A percentile compares a stretch with the other conserved stretches of the same genome.
Conservation (phyloP, 2,888 invertebrate genomes). For the Drosophila formosana region DNA sequence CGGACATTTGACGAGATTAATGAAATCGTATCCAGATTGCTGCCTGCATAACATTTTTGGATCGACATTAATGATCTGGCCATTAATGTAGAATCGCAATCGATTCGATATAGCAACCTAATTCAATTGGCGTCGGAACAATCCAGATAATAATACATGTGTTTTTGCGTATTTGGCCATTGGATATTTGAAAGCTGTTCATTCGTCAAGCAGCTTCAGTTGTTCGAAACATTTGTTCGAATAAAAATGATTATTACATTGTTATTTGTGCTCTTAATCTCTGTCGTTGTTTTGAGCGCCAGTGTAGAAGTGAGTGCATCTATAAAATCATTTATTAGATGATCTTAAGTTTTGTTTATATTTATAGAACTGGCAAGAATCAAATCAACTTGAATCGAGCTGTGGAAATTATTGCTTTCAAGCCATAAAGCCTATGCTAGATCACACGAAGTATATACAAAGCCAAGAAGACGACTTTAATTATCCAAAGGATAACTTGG, state of each 20-base stretch:
- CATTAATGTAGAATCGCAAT: neutral
- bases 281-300: neutral
- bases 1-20: slow-evolving; percentile 2
- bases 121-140: too few species aligned
- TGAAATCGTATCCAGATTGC: neutral
- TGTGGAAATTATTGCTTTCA: slow-evolving; percentile 11
- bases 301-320: neutral
- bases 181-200: too few species aligned
- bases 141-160: too few species aligned
- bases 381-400: neutral
- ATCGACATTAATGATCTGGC: slow-evolving; percentile 15
- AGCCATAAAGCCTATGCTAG: slow-evolving; percentile 2
- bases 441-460: neutral
- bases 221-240: neutral
- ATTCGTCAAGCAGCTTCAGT: too few species aligned
- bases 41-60: neutral
- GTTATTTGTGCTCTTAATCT: neutral
- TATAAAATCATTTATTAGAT: neutral
- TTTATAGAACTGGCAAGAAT: slow-evolving; percentile 1
- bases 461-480: neutral
- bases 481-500: neutral
- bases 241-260: neutral
- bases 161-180: too few species aligned
- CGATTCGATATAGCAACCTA: neutral
- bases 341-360: neutral